Evolutionary conservation across 53 echinoderm and acorn worm genomes (phyloP).

Genomic region (Arbacia lixula): DNA sequence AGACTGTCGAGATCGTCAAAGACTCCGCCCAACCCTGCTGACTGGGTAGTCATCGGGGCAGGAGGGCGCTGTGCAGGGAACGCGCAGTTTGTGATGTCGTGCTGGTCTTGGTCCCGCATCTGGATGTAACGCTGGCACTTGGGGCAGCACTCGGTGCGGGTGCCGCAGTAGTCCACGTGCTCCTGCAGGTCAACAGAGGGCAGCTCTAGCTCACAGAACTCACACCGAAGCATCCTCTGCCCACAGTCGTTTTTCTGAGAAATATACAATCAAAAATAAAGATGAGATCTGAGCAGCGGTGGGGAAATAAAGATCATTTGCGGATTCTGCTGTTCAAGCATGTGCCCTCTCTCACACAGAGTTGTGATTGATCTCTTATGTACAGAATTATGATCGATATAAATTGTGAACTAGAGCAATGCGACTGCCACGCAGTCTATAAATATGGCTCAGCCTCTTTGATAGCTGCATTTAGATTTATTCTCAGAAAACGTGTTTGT

Average conservation of each 20-base stretch:
- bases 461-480: too few species aligned
- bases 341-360: too few species aligned
- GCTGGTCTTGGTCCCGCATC: constrained; percentile 71
- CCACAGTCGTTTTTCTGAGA: constrained; percentile 69
- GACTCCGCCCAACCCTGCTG: not conserved
- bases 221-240: constrained; percentile 70
- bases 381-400: too few species aligned
- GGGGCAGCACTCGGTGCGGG: constrained; percentile 87
- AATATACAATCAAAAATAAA: too few species aligned
- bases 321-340: too few species aligned
- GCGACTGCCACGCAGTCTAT: too few species aligned
- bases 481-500: too few species aligned
- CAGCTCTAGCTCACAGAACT: constrained; percentile 89
- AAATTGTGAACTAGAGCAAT: too few species aligned
- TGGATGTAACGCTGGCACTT: constrained; percentile 81
- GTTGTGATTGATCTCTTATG: too few species aligned
- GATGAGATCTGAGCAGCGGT: too few species aligned
- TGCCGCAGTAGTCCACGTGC: constrained; percentile 90
- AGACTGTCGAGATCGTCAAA: not conserved
- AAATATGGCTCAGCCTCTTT: too few species aligned
- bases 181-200: constrained; percentile 61
- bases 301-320: too few species aligned
- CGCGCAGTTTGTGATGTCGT: constrained; percentile 69
- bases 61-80: constrained; percentile 53
- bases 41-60: not conserved